phyloP scores from a whole-genome alignment of 2,888 invertebrate genomes.

The Lasioglossum morio region DNA sequence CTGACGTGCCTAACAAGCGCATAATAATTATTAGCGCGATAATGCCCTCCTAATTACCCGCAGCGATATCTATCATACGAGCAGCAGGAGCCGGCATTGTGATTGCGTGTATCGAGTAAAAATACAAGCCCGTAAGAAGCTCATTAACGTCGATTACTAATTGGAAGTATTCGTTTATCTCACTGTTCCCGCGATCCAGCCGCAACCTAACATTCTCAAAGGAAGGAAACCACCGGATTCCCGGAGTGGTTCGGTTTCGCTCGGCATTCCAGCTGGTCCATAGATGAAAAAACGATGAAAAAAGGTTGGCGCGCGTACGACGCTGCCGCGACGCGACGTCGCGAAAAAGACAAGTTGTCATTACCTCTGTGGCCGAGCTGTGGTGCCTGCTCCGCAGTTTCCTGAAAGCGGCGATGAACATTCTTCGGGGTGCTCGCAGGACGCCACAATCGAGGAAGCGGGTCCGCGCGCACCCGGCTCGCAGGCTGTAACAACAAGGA shows the following conservation, averaged over 20 bases:
- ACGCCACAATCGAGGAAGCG: conserved; percentile 31
- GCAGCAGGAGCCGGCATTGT: too few relatives aligned
- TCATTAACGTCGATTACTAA: conserved; percentile 41
- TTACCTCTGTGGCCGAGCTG: conserved; percentile 28
- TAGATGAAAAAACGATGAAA: conserved; percentile 4
- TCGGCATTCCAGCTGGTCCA: conserved; percentile 36
- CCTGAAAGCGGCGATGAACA: conserved; percentile 37
- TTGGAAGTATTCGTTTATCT: conserved; percentile 49
- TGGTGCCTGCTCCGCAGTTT: neutral
- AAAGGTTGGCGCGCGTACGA: conserved; percentile 15
- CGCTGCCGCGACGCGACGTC: neutral
- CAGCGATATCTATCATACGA: neutral
- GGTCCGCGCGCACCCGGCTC: too few relatives aligned
- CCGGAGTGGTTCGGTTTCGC: conserved; percentile 16
- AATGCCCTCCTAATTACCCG: neutral
- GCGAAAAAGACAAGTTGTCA: conserved; percentile 45
- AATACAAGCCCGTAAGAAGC: conserved; percentile 13
- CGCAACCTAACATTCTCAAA: conserved; percentile 20
- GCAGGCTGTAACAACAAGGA: neutral
- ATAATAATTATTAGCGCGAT: neutral
- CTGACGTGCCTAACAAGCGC: neutral
- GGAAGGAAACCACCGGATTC: conserved; percentile 41
- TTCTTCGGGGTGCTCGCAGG: conserved; percentile 23
- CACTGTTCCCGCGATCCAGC: conserved; percentile 30
- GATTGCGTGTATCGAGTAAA: conserved; percentile 20